These are phyloP conservation scores for Acrocephalus arundinaceus DNA, from an alignment of 2,113 vertebrate species.

Conservation along the genomic window DNA sequence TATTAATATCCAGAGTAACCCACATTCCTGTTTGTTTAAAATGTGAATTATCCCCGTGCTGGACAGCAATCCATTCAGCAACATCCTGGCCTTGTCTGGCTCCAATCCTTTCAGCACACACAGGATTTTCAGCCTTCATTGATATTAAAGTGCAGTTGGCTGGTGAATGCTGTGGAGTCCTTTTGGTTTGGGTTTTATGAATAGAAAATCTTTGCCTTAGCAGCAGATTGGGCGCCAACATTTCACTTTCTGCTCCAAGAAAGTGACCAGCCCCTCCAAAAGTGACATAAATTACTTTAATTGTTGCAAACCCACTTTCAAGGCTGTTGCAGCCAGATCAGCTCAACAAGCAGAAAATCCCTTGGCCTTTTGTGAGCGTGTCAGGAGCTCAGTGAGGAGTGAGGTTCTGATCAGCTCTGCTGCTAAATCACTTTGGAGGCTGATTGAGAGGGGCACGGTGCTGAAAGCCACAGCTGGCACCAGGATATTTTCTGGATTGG, in stretches of 20 bases:
- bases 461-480: constrained; percentile 25
- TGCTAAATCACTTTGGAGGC: background rate
- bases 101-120: background rate
- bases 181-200: background rate
- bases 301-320: background rate
- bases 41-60: background rate
- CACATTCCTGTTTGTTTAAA: background rate
- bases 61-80: background rate
- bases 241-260: background rate
- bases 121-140: background rate
- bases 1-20: background rate
- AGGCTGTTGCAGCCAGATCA: background rate
- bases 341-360: background rate
- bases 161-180: background rate
- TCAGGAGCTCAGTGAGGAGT: background rate
- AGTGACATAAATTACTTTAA: background rate
- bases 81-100: background rate
- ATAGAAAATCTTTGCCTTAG: background rate
- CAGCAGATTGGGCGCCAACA: background rate
- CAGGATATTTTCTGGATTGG: background rate
- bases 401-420: background rate
- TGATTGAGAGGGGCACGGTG: background rate
- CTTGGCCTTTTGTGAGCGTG: background rate
- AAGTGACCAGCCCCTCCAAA: background rate
- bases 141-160: background rate